Evolutionary conservation across 2,888 invertebrate genomes (phyloP).

Genomic region (Metopia argyrocephala): DNA sequence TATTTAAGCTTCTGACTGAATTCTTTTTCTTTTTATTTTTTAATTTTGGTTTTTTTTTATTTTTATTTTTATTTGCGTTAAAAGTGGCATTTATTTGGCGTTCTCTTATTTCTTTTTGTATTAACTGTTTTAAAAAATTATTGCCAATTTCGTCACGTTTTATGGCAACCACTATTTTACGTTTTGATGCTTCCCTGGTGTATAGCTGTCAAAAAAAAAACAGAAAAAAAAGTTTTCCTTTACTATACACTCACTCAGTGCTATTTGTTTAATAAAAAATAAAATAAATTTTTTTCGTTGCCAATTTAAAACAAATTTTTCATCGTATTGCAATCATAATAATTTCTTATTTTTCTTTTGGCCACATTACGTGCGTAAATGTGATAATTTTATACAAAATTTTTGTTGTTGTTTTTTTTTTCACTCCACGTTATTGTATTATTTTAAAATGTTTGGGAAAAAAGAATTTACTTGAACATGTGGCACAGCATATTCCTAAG

Average conservation of each 20-base stretch:
- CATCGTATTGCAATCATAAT: slow-evolving; percentile 58
- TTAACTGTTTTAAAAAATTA: slow-evolving; percentile 53
- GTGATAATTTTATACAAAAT: slow-evolving; percentile 24
- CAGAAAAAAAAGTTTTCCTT: no score
- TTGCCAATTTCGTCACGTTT: slow-evolving; percentile 64
- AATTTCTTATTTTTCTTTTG: slow-evolving; percentile 60
- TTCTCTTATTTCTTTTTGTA: background rate
- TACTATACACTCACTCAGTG: no score
- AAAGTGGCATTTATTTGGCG: slow-evolving; percentile 19
- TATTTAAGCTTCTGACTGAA: slow-evolving; percentile 10
- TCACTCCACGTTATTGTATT: background rate
- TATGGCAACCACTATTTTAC: slow-evolving; percentile 62
- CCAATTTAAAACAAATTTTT: slow-evolving; percentile 44
- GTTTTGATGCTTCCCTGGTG: slow-evolving; percentile 61
- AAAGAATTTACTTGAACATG: slow-evolving; percentile 7
- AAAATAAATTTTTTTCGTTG: background rate
- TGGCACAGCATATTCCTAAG: slow-evolving; percentile 11
- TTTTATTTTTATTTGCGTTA: slow-evolving; percentile 29
- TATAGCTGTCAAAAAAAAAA: slow-evolving; percentile 43
- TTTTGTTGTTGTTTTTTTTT: background rate
- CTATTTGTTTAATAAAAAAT: no score
- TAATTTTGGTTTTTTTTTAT: slow-evolving; percentile 23
- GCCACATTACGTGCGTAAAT: slow-evolving; percentile 64
- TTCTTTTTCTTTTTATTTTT: background rate
- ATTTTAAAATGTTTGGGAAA: background rate